These are phyloP conservation scores for Solenopsis invicta DNA, from an alignment of 1,140 invertebrate genomes.

Conservation along the genomic window DNA sequence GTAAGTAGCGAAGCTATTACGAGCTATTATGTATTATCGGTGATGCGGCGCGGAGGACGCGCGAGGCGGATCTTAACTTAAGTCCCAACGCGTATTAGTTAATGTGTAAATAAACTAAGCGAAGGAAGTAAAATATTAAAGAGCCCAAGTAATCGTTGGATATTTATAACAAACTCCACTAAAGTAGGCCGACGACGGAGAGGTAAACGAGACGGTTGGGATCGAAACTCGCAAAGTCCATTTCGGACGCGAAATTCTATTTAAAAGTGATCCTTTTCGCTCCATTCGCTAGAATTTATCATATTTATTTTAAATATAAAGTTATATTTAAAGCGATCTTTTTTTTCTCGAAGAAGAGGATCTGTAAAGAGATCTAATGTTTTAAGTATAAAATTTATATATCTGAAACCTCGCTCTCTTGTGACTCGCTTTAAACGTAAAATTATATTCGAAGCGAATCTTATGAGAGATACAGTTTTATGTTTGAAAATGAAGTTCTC, in stretches of 20 bases:
- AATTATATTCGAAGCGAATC: conserved; percentile 23
- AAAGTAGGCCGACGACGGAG: conserved; percentile 77
- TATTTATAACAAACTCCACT: conserved; percentile 84
- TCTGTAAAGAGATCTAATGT: neutral
- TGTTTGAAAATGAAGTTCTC: conserved; percentile 17
- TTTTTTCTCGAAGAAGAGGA: conserved; percentile 7
- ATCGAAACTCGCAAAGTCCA: conserved; percentile 38
- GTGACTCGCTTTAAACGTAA: conserved; percentile 8
- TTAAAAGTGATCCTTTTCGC: conserved; percentile 19
- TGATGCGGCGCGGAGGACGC: conserved; percentile 74
- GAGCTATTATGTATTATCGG: conserved; percentile 78
- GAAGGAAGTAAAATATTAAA: conserved; percentile 84
- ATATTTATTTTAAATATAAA: conserved; percentile 31
- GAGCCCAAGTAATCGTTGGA: conserved; percentile 84
- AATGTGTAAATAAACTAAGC: conserved; percentile 86
- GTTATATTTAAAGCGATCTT: conserved; percentile 33
- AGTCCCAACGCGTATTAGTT: conserved; percentile 85
- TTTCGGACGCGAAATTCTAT: conserved; percentile 25
- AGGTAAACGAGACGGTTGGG: conserved; percentile 38
- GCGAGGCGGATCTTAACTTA: conserved; percentile 82
- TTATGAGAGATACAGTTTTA: conserved; percentile 18
- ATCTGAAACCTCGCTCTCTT: conserved; percentile 13
- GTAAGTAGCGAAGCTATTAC: conserved; percentile 80
- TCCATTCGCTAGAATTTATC: conserved; percentile 9
- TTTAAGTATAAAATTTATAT: conserved; percentile 22